Conservation (phyloP, 2,888 invertebrate genomes). For the Drosophila formosana region DNA sequence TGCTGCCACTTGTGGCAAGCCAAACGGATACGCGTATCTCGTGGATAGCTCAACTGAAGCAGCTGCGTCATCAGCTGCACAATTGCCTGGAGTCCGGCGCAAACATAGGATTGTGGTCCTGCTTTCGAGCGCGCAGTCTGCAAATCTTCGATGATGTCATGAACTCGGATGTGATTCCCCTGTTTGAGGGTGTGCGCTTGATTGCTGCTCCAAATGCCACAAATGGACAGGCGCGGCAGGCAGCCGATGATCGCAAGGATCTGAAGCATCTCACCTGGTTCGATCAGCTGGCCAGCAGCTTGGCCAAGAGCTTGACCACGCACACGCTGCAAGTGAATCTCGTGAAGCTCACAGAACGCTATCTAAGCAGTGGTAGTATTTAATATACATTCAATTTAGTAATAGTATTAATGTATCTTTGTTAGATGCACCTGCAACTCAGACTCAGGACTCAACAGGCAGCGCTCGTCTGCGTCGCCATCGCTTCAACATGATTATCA, state of each 20-base stretch:
- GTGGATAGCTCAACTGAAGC: constrained; percentile 69
- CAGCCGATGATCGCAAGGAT: constrained; percentile 59
- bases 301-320: constrained; percentile 87
- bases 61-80: constrained; percentile 65
- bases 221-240: constrained; percentile 1
- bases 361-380: constrained; percentile 43
- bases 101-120: constrained; percentile 82
- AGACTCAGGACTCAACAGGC: constrained; percentile 50
- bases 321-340: constrained; percentile 89
- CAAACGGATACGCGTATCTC: constrained; percentile 51
- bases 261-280: constrained; percentile 86
- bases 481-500: constrained; percentile 89
- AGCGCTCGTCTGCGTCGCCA: constrained; percentile 86
- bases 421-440: constrained; percentile 16
- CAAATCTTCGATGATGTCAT: constrained; percentile 87
- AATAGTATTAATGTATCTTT: not conserved
- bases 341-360: constrained; percentile 81
- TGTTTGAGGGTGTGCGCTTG: constrained; percentile 88
- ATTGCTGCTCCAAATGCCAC: constrained; percentile 43
- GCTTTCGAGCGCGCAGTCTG: constrained; percentile 74
- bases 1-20: constrained; percentile 45
- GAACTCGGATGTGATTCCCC: constrained; percentile 87
- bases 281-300: constrained; percentile 87
- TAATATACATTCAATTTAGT: not conserved
- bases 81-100: constrained; percentile 67